Evolutionary conservation across 2,888 invertebrate genomes (phyloP), one percentile per base, ranked within the genome.

Genomic region (Amiota mariae): DNA sequence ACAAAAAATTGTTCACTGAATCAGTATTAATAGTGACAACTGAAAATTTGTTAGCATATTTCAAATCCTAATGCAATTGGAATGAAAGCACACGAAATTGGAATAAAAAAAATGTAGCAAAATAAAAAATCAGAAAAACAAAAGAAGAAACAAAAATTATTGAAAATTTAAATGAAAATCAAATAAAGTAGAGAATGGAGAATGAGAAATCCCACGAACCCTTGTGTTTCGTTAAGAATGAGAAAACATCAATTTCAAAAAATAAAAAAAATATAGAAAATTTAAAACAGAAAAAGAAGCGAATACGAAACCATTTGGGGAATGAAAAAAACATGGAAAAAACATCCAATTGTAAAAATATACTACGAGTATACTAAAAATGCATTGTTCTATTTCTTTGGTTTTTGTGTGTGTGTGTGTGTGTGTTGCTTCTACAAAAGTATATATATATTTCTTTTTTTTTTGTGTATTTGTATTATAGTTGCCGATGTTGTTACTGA

Each of bases 401-500:
- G n/a, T 51, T n/a, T 51, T 51, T n/a, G n/a, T n/a, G n/a, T n/a
- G n/a, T n/a, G n/a, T n/a, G n/a, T 51, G 12, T n/a, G 54, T n/a
- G n/a, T 59, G n/a, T 59, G 59, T 18, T 57, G 57, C 20, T 36
- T 36, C 36, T 36, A 36, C 36, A 2, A 2, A 6, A 36, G 2
- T 2, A 24, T 24, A 24, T 24, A 2, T 2, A 2, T 24, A 24
- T 24, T 24, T 24, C 3, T 1, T 24, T 24, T 24, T 24, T 3
- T 36, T 36, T 24, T 24, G 24, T 2, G 36, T 36, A 36, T 36
- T 36, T 36, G 2, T 36, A 36, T 6, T 6, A 36, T 36, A 36
- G 36, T 66, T 66, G 46, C 11, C 15, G 15, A 13, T 57, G 24
- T 84, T 78, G 80, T 82, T 79, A 1, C 24, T n/a, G 2, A n/a